Base-by-base conservation (phyloP, 2,113 vertebrate species). In the Rallus limicola region DNA sequence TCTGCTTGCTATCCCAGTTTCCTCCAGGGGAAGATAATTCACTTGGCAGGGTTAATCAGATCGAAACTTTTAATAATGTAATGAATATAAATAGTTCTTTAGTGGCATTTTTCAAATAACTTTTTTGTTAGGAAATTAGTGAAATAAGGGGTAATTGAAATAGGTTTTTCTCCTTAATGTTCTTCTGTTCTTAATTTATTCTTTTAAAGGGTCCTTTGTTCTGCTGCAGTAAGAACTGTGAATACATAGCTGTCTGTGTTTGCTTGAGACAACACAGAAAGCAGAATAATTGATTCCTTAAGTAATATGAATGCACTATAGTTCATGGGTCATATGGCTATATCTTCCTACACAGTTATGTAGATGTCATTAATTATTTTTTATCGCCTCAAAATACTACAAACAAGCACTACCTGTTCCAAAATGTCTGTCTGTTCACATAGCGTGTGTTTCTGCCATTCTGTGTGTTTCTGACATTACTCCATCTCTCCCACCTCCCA, bases 401-500 rank as follows among this genome's bases (percentile, higher is more conserved):
- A 31, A 83, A 67, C 72, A 79, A 92, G 59, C 77, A 80, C 46
- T 36, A 58, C 50, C 6, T 91, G 87, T 96, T 97, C 91, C 90
- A 90, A 46, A 92, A 69, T 93, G 88, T 97, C 92, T 98, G 90
- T 98, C 85, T 97, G 95, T 98, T 97, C 96, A 79, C 94, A 40
- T 65, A 9, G 96, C 3, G 0, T 86, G 79, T 96, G 94, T 94
- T 94, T 44, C 78, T 95, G 96, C 50, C 94, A 94, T 95, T 94
- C 77, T 86, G 86, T 97, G 91, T 98, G 97, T 97, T 98, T 97
- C 97, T 98, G 98, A 98, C 97, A 55, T 97, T 97, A 87, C 97
- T 98, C 97, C 97, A 86, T 98, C 96, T 98, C 95, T 98, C 96
- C 97, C 95, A 92, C 97, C 91, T 97, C 97, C 97, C 98, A 99